A percentile compares a stretch with the other conserved stretches of the same genome.
Evolutionary conservation across 2,797 vertebrate genomes (phyloP).

Genomic region (Sciaenops ocellatus): DNA sequence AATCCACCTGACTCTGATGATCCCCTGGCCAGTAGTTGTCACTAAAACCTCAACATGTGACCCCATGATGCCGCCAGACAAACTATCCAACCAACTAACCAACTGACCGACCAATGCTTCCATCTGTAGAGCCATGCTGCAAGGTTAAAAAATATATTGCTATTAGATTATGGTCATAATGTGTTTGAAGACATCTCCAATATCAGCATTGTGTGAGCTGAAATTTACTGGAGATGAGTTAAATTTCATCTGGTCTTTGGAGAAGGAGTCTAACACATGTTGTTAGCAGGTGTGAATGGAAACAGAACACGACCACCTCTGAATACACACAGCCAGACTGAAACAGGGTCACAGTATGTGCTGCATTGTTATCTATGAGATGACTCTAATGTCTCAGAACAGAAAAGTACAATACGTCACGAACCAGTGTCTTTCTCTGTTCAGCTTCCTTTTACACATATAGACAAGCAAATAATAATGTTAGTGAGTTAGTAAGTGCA

Average conservation of each 20-base stretch:
- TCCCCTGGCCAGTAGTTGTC: neutral
- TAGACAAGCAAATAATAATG: neutral
- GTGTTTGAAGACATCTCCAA: neutral
- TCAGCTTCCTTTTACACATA: neutral
- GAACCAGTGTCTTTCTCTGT: neutral
- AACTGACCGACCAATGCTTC: neutral
- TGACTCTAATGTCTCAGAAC: neutral
- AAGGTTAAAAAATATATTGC: neutral
- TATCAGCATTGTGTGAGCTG: neutral
- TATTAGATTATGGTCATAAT: too few species aligned
- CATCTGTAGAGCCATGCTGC: neutral
- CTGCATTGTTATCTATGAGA: neutral
- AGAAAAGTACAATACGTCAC: neutral
- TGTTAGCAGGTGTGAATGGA: neutral
- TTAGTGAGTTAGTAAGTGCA: slow-evolving; percentile 10
- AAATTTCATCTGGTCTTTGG: neutral
- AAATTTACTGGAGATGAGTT: neutral
- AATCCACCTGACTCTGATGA: neutral
- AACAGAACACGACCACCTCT: neutral
- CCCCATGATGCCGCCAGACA: neutral
- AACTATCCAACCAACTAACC: neutral
- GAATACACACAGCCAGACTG: neutral
- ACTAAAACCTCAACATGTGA: neutral
- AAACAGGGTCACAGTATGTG: neutral
- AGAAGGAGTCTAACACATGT: neutral